Evolutionary conservation across 2,113 vertebrate species (phyloP).

Genomic region (Myrmecophaga tridactyla): DNA sequence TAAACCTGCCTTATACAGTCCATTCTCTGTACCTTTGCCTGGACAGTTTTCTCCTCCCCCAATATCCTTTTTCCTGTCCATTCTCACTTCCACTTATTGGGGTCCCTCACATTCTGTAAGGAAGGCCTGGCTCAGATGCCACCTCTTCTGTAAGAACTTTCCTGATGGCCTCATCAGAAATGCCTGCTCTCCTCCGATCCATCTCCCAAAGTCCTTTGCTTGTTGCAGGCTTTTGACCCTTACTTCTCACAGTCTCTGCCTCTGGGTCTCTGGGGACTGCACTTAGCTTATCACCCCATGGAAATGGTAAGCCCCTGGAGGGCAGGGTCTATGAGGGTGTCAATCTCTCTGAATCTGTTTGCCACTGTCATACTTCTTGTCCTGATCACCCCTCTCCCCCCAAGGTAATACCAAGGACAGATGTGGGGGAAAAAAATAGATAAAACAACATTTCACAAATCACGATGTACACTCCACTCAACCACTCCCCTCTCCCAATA

Average conservation of each 20-base stretch:
- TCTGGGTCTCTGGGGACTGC: background rate
- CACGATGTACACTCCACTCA: background rate
- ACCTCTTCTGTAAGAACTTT: background rate
- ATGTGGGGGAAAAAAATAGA: constrained; percentile 13
- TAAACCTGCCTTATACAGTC: background rate
- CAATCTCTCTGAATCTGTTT: background rate
- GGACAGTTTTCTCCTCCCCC: background rate
- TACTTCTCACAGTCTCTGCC: background rate
- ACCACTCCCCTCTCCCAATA: background rate
- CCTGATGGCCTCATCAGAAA: background rate
- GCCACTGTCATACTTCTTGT: background rate
- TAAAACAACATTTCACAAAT: background rate
- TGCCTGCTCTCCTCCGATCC: background rate
- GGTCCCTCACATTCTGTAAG: background rate
- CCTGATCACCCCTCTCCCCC: background rate
- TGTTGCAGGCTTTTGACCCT: background rate
- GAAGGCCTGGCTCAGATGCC: background rate
- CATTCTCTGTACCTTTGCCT: background rate
- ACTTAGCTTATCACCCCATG: background rate
- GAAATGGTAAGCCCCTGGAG: background rate
- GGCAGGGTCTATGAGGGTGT: background rate
- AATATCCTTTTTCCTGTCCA: background rate
- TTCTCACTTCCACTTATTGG: background rate
- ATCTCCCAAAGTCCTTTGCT: background rate
- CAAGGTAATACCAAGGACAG: constrained; percentile 33